Conservation (phyloP, 2,888 invertebrate genomes). For the Ennomos erosarius region DNA sequence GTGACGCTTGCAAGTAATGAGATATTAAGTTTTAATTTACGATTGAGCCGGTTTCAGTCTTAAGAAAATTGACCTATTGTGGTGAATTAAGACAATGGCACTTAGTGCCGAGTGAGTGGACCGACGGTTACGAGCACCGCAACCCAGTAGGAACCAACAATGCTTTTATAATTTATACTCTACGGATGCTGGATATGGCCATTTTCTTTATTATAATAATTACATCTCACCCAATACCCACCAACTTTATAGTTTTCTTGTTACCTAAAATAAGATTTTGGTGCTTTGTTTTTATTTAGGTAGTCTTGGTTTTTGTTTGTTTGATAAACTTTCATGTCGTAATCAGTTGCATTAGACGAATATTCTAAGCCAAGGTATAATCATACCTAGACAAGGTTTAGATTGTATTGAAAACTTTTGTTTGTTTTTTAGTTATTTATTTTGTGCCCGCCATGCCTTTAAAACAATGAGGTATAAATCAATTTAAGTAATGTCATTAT, state of each 20-base stretch:
- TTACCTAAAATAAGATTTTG: slow-evolving; percentile 6
- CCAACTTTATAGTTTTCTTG: slow-evolving; percentile 21
- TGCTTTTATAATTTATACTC: slow-evolving; percentile 77
- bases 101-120: slow-evolving; percentile 77
- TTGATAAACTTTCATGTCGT: too few relatives aligned
- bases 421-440: too few relatives aligned
- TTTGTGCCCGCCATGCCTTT: too few relatives aligned
- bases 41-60: slow-evolving; percentile 74
- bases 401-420: too few relatives aligned
- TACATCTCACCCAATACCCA: slow-evolving; percentile 16
- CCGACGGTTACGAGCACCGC: slow-evolving; percentile 66
- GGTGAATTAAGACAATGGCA: slow-evolving; percentile 79
- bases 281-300: not conserved
- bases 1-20: slow-evolving; percentile 79
- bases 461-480: too few relatives aligned
- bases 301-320: not conserved
- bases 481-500: too few relatives aligned
- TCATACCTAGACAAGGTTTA: too few relatives aligned
- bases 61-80: slow-evolving; percentile 83
- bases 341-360: too few relatives aligned
- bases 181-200: slow-evolving; percentile 64
- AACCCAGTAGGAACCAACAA: slow-evolving; percentile 62
- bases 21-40: slow-evolving; percentile 82
- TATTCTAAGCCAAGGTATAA: too few relatives aligned
- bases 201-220: slow-evolving; percentile 48